Conservation (phyloP, 2,113 vertebrate genomes). For the Osmerus mordax region DNA sequence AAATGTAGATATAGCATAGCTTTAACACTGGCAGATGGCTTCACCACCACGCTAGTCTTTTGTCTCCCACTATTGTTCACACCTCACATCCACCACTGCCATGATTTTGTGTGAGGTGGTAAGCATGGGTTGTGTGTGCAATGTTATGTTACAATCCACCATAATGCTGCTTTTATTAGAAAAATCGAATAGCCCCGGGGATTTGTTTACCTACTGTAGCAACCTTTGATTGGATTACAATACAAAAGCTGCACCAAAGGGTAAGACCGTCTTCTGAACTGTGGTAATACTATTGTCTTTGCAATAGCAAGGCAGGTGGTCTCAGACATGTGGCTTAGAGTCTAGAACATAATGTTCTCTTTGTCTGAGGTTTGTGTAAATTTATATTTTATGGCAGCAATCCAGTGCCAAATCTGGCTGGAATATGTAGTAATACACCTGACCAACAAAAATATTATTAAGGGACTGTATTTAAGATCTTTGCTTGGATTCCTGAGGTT, state of each 20-base stretch:
- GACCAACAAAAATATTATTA: constrained; percentile 13
- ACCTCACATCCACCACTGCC: constrained; percentile 19
- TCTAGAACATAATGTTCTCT: not conserved
- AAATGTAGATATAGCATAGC: no score
- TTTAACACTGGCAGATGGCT: no score
- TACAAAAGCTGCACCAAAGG: constrained; percentile 1
- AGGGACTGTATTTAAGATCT: constrained; percentile 9
- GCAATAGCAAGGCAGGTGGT: not conserved
- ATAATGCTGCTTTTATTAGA: constrained; percentile 49
- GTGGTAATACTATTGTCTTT: not conserved
- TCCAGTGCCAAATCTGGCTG: not conserved
- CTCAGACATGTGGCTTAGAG: not conserved
- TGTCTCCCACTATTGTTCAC: constrained; percentile 22
- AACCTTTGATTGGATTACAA: constrained; percentile 25
- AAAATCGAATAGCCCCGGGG: constrained; percentile 23
- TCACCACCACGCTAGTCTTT: not conserved
- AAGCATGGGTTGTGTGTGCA: constrained; percentile 20
- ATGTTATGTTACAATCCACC: constrained; percentile 21
- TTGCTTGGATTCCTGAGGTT: constrained; percentile 38
- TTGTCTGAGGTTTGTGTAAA: not conserved
- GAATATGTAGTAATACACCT: not conserved
- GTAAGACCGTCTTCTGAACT: constrained; percentile 1
- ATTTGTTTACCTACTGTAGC: constrained; percentile 27
- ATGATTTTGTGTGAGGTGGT: constrained; percentile 8
- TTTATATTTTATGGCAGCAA: not conserved